Conservation (phyloP, 2,797 vertebrate species). For the Oryzias dopingdopingensis region DNA sequence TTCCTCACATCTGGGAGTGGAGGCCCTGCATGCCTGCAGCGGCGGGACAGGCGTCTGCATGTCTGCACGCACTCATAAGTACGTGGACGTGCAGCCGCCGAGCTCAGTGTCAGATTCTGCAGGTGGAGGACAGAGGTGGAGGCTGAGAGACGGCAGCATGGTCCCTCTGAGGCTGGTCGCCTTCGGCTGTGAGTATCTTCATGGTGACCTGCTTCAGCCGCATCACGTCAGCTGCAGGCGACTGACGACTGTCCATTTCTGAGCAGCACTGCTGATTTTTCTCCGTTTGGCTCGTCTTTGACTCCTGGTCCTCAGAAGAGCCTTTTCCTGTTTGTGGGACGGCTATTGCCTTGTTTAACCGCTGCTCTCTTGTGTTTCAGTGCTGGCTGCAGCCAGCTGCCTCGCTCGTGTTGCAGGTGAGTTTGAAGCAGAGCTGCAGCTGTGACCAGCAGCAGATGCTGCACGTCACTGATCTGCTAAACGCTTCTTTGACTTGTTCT, state of each 20-base stretch:
- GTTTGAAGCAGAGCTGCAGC: neutral
- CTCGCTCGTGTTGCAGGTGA: conserved; percentile 38
- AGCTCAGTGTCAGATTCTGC: conserved; percentile 26
- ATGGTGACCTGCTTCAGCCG: neutral
- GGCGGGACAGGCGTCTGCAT: conserved; percentile 55
- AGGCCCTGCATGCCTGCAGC: conserved; percentile 51
- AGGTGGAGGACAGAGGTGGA: conserved; percentile 35
- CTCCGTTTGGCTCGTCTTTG: neutral
- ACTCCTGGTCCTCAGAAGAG: neutral
- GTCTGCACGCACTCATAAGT: conserved; percentile 59
- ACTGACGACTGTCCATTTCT: neutral
- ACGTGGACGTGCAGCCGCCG: conserved; percentile 23
- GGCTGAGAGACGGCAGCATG: conserved; percentile 45
- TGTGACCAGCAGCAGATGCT: too few species aligned
- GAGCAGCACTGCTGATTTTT: too few species aligned
- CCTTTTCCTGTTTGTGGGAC: too few species aligned
- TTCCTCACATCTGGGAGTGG: conserved; percentile 50
- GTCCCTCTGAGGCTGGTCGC: conserved; percentile 50
- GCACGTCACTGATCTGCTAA: too few species aligned
- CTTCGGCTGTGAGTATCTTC: conserved; percentile 54
- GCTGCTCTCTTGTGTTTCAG: conserved; percentile 28
- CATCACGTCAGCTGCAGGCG: neutral
- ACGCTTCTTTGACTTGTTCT: too few species aligned
- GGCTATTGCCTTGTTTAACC: neutral
- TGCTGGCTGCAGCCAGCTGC: conserved; percentile 50